These are phyloP conservation scores for Chaenogobius annularis DNA, from an alignment of 2,113 vertebrate species.

Conservation along the genomic window DNA sequence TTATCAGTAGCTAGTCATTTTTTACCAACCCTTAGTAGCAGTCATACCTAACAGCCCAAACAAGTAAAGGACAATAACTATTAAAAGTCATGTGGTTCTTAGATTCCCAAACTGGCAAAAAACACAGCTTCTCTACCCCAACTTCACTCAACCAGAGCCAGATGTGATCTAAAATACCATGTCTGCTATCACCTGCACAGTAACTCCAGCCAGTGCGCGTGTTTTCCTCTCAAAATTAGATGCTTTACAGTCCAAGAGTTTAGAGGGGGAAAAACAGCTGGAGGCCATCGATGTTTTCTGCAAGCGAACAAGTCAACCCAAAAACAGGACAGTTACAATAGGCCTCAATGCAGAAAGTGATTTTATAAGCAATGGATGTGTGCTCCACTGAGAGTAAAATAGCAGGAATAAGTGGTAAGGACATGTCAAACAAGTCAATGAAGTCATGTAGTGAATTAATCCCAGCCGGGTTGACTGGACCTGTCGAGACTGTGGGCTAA, in stretches of 20 bases:
- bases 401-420: constrained; percentile 25
- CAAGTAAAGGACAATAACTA: constrained; percentile 14
- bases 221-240: constrained; percentile 42
- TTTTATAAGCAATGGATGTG: constrained; percentile 30
- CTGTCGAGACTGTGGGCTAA: constrained; percentile 21
- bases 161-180: constrained; percentile 50
- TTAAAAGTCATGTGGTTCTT: constrained; percentile 39
- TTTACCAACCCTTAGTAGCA: background rate
- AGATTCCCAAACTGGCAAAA: constrained; percentile 51
- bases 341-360: constrained; percentile 6
- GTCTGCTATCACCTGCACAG: constrained; percentile 41
- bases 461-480: constrained; percentile 28
- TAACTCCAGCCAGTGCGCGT: constrained; percentile 17
- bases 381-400: constrained; percentile 35
- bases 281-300: constrained; percentile 20
- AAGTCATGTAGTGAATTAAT: constrained; percentile 38
- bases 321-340: constrained; percentile 29
- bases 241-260: constrained; percentile 27
- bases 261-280: constrained; percentile 37
- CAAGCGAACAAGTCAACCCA: constrained; percentile 25
- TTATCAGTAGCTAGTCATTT: background rate
- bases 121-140: constrained; percentile 34
- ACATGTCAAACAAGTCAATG: constrained; percentile 28
- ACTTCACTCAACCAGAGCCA: constrained; percentile 18
- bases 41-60: background rate